A percentile compares a stretch with the other conserved stretches of the same genome.
phyloP scores from a whole-genome alignment of 2,888 invertebrate genomes.

The Hypselothyrea guttata region DNA sequence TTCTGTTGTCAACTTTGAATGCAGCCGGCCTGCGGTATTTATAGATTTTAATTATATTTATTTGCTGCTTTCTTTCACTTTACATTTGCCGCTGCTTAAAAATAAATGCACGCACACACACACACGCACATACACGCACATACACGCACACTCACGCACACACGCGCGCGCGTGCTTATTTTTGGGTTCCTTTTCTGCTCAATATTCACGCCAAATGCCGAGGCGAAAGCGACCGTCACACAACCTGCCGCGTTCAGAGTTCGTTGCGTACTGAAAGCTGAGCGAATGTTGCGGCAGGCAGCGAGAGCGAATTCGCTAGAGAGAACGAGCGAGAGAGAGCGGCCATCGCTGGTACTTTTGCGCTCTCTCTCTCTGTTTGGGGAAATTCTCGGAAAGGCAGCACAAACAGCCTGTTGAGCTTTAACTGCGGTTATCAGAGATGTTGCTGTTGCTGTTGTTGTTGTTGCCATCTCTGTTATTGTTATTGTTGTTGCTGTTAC shows the following conservation, averaged over 20 bases:
- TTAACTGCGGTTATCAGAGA: slow-evolving; percentile 14
- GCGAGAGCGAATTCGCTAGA: slow-evolving; percentile 16
- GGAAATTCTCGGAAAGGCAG: slow-evolving; percentile 46
- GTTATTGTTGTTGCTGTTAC: slow-evolving; percentile 31
- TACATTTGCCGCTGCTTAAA: slow-evolving; percentile 67
- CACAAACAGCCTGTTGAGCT: slow-evolving; percentile 69
- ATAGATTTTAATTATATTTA: slow-evolving; percentile 47
- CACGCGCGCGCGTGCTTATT: slow-evolving; percentile 58
- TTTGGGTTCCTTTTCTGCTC: slow-evolving; percentile 57
- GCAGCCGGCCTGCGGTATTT: slow-evolving; percentile 46
- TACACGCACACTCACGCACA: slow-evolving; percentile 20
- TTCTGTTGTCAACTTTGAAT: slow-evolving; percentile 22
- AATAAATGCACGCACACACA: slow-evolving; percentile 61
- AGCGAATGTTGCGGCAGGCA: slow-evolving; percentile 65
- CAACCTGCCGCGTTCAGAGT: slow-evolving; percentile 66
- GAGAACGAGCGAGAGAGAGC: slow-evolving; percentile 12
- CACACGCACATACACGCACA: slow-evolving; percentile 29
- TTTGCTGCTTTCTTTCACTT: slow-evolving; percentile 45
- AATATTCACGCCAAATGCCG: slow-evolving; percentile 38
- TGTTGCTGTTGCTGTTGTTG: slow-evolving; percentile 7
- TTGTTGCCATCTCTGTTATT: slow-evolving; percentile 13
- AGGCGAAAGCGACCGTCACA: neutral
- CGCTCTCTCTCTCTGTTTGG: slow-evolving; percentile 38
- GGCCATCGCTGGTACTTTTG: slow-evolving; percentile 22
- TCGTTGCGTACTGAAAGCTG: slow-evolving; percentile 67